Evolutionary conservation across 2,888 invertebrate species (phyloP).

Genomic region (Euproctis similis): DNA sequence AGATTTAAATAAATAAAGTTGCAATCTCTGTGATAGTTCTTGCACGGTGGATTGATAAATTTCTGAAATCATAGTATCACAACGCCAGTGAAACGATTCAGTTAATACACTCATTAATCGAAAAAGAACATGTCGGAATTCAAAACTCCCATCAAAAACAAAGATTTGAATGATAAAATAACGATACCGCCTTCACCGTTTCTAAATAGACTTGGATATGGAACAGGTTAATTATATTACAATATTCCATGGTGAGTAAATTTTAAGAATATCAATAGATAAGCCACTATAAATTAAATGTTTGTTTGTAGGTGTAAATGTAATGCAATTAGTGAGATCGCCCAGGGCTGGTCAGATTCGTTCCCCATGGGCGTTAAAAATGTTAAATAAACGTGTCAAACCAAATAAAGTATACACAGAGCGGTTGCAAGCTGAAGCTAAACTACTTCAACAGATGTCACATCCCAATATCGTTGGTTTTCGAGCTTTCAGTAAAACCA

Average conservation of each 20-base stretch:
- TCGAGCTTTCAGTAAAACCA: slow-evolving; percentile 68
- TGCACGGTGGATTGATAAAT: no score
- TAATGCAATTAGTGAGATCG: slow-evolving; percentile 84
- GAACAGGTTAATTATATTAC: slow-evolving; percentile 76
- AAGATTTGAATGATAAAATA: slow-evolving; percentile 38
- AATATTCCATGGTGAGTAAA: no score
- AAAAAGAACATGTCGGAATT: slow-evolving; percentile 63
- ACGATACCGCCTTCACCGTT: slow-evolving; percentile 84
- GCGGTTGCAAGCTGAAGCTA: slow-evolving; percentile 82
- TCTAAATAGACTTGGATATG: slow-evolving; percentile 83
- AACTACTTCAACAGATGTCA: slow-evolving; percentile 78
- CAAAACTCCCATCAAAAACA: slow-evolving; percentile 58
- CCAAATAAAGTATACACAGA: slow-evolving; percentile 61
- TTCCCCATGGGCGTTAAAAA: slow-evolving; percentile 93
- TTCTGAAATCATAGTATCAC: no score
- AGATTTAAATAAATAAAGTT: no score
- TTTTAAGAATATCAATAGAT: not conserved
- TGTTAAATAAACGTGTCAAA: slow-evolving; percentile 74
- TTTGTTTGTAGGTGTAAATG: slow-evolving; percentile 86
- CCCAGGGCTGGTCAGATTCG: slow-evolving; percentile 79
- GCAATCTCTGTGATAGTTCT: no score
- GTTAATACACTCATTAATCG: no score
- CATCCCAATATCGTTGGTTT: slow-evolving; percentile 92
- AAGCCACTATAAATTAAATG: not conserved
- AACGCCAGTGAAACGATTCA: no score